phyloP scores from a whole-genome alignment of 2,888 invertebrate genomes.

The Thyatira batis region DNA sequence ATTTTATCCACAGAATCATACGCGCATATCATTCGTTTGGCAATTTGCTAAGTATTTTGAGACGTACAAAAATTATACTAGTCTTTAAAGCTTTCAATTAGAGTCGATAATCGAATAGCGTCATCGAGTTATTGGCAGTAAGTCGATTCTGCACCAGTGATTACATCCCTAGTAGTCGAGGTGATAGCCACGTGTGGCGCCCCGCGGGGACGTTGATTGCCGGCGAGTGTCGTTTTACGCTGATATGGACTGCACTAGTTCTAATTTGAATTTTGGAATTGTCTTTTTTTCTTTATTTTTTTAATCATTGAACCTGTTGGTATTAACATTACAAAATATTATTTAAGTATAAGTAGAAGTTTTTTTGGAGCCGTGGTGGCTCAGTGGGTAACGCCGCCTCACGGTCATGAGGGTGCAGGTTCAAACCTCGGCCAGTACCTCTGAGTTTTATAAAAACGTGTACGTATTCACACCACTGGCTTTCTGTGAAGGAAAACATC shows the following conservation, averaged over 20 bases:
- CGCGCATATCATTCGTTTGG: neutral
- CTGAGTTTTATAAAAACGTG: too few species aligned
- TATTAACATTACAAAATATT: too few species aligned
- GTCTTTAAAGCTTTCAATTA: constrained; percentile 15
- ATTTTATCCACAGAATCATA: neutral
- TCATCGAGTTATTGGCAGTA: constrained; percentile 39
- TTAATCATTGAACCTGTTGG: too few species aligned
- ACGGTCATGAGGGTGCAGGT: too few species aligned
- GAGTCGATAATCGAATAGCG: constrained; percentile 18
- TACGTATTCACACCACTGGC: too few species aligned
- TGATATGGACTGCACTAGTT: constrained; percentile 62
- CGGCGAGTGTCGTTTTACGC: constrained; percentile 73
- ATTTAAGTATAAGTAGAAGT: too few species aligned
- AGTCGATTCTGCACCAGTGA: constrained; percentile 56
- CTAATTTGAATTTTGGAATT: constrained; percentile 47
- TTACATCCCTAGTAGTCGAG: constrained; percentile 47
- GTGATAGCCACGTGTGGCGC: constrained; percentile 69
- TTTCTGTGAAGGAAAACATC: too few species aligned
- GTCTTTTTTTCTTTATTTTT: neutral
- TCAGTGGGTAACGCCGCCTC: too few species aligned
- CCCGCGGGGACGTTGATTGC: constrained; percentile 73
- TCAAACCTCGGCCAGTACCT: too few species aligned
- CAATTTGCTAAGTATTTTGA: neutral
- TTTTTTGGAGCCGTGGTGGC: too few species aligned
- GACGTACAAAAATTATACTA: neutral